Conservation (phyloP, 2,797 vertebrate genomes). For the Sebastes diaconus region DNA sequence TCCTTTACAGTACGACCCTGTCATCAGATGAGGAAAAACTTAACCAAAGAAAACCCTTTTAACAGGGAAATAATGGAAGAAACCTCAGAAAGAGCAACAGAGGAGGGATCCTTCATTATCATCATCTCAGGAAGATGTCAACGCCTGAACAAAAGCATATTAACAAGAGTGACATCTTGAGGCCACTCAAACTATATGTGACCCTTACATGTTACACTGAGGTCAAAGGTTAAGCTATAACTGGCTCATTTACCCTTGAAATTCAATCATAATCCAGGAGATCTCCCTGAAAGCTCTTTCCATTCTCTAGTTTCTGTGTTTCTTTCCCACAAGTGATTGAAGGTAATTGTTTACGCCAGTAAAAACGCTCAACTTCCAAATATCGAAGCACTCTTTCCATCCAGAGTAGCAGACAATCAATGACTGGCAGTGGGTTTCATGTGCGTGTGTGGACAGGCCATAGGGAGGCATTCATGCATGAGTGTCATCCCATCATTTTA, state of each 20-base stretch:
- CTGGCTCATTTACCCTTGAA: not conserved
- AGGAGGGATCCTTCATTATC: not conserved
- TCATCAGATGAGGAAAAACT: too few species aligned
- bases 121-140: not conserved
- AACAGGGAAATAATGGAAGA: too few species aligned
- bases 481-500: slow-evolving; percentile 14
- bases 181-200: not conserved
- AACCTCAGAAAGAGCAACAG: too few species aligned
- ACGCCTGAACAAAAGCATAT: not conserved
- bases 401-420: not conserved
- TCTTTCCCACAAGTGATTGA: slow-evolving; percentile 3
- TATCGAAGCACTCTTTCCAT: slow-evolving; percentile 10
- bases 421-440: not conserved
- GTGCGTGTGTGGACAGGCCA: not conserved
- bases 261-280: not conserved
- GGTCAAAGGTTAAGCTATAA: not conserved
- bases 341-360: slow-evolving; percentile 20
- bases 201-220: not conserved
- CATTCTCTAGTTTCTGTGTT: slow-evolving; percentile 18
- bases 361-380: slow-evolving; percentile 9
- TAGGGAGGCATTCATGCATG: not conserved
- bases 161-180: not conserved
- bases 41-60: too few species aligned
- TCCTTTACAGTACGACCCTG: too few species aligned
- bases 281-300: slow-evolving; percentile 21